phyloP scores from a whole-genome alignment of 2,797 vertebrate species.

The Lepidocolaptes lacrymiger region DNA sequence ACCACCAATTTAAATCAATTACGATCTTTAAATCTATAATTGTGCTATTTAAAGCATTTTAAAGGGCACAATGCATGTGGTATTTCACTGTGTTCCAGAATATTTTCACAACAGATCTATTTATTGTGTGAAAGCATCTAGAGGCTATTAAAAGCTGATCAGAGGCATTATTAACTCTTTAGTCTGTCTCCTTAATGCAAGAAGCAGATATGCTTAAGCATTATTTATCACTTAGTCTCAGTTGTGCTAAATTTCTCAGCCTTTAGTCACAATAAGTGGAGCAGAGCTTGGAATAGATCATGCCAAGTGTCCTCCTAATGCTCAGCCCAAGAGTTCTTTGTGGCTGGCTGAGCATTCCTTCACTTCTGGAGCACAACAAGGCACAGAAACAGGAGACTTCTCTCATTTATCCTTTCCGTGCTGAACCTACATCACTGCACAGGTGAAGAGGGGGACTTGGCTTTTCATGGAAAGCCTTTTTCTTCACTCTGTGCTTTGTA shows the following conservation, averaged over 20 bases:
- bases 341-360: slow-evolving; percentile 26
- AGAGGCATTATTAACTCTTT: slow-evolving; percentile 61
- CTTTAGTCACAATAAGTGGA: background rate
- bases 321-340: slow-evolving; percentile 5
- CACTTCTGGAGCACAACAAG: background rate
- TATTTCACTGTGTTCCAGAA: background rate
- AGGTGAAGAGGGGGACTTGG: background rate
- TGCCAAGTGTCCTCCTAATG: background rate
- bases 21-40: slow-evolving; percentile 65
- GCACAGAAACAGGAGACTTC: background rate
- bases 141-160: slow-evolving; percentile 56
- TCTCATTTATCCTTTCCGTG: background rate
- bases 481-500: background rate
- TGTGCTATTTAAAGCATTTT: slow-evolving; percentile 58
- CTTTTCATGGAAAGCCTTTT: background rate
- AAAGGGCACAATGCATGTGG: slow-evolving; percentile 40
- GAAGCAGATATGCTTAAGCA: background rate
- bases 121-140: slow-evolving; percentile 53
- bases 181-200: slow-evolving; percentile 20
- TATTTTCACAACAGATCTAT: slow-evolving; percentile 49
- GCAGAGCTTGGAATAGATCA: background rate
- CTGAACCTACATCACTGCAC: background rate
- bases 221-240: slow-evolving; percentile 33
- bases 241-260: slow-evolving; percentile 20
- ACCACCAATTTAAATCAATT: slow-evolving; percentile 68